A percentile compares a stretch with the other conserved stretches of the same genome.
Evolutionary conservation across 2,797 vertebrate species (phyloP).

Genomic region (Choloepus didactylus): DNA sequence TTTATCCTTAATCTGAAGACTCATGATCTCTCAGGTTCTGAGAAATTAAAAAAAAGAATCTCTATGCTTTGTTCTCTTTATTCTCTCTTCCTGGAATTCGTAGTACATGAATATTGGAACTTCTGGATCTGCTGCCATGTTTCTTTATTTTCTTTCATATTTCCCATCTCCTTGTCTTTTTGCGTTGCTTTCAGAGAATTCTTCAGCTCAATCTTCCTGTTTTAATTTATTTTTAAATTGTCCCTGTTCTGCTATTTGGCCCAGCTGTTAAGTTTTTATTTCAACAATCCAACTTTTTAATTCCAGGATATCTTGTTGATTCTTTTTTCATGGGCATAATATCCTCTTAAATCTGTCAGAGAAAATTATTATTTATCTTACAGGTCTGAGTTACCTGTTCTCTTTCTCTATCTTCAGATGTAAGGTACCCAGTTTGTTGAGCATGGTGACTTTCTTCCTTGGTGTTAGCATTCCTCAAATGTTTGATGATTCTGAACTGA

Average conservation of each 20-base stretch:
- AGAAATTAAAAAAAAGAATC: not conserved
- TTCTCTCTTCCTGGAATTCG: slow-evolving; percentile 13
- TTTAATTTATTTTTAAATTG: slow-evolving; percentile 30
- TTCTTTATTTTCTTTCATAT: not conserved
- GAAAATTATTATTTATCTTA: not conserved
- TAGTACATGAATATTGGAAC: not conserved
- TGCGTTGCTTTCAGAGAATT: slow-evolving; percentile 20
- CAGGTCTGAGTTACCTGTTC: not conserved
- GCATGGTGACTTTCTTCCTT: not conserved
- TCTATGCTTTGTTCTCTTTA: slow-evolving; percentile 21
- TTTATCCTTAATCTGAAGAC: not conserved
- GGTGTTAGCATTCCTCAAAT: not conserved
- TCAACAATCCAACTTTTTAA: slow-evolving; percentile 6
- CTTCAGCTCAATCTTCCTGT: slow-evolving; percentile 8
- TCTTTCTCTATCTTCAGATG: not conserved
- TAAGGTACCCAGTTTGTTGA: slow-evolving; percentile 4
- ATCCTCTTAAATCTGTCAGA: not conserved
- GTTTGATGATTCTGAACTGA: not conserved
- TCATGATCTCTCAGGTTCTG: slow-evolving; percentile 6
- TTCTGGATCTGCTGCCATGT: not conserved
- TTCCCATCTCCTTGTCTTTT: not conserved
- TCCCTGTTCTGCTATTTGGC: not conserved
- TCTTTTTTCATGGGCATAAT: not conserved
- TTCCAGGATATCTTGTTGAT: not conserved
- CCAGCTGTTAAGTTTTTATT: not conserved